Percentiles rank a stretch among this genome's conserved stretches.
These are phyloP conservation scores for Tetragonula carbonaria DNA, from an alignment of 2,888 invertebrate species.

Conservation along the genomic window DNA sequence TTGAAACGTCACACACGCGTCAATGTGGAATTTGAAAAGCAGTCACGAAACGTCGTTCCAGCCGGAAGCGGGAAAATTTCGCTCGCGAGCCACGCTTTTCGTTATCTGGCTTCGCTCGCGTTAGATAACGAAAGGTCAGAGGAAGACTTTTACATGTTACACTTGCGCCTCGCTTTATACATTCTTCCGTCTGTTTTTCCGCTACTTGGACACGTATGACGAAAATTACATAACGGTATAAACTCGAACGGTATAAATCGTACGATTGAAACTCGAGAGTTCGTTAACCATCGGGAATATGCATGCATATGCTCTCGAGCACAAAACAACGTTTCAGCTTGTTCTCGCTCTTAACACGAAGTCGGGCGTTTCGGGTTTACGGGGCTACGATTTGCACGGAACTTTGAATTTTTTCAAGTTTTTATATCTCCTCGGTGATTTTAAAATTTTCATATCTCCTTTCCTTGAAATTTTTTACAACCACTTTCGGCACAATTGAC, in stretches of 20 bases:
- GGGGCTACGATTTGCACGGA: too few relatives aligned
- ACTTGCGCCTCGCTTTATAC: too few relatives aligned
- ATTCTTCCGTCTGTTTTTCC: conserved; percentile 10
- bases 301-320: too few relatives aligned
- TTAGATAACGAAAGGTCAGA: conserved; percentile 46
- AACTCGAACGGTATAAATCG: background rate
- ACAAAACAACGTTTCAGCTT: too few relatives aligned
- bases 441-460: too few relatives aligned
- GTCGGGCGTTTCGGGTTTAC: too few relatives aligned
- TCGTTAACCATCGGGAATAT: background rate
- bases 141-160: background rate
- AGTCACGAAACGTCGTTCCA: background rate
- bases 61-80: conserved; percentile 21
- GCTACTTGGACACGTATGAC: conserved; percentile 6
- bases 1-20: background rate
- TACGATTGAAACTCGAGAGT: too few relatives aligned
- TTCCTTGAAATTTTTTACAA: too few relatives aligned
- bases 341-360: too few relatives aligned
- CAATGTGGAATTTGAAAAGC: background rate
- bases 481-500: too few relatives aligned
- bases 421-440: too few relatives aligned
- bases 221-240: background rate
- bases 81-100: background rate
- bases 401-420: too few relatives aligned
- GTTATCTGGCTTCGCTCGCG: conserved; percentile 1